Evolutionary conservation across 2,797 vertebrate genomes (phyloP).

Genomic region (Neostethus bicornis): DNA sequence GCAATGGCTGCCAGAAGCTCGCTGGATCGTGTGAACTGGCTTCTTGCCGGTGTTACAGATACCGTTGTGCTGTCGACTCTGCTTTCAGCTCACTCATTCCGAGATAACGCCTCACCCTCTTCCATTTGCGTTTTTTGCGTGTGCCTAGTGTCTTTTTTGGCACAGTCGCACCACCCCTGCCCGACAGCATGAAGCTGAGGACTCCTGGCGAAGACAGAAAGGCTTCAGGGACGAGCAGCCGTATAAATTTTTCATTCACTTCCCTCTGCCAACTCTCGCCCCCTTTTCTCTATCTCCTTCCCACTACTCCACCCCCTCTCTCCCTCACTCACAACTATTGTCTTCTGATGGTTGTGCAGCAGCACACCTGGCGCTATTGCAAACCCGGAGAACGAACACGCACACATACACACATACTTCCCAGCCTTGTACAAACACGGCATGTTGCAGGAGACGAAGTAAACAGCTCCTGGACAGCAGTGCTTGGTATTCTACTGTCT

Average conservation of each 20-base stretch:
- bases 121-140: conserved; percentile 13
- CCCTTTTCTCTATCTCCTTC: conserved; percentile 27
- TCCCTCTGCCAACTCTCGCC: conserved; percentile 51
- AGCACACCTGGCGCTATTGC: conserved; percentile 62
- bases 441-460: conserved; percentile 57
- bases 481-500: conserved; percentile 48
- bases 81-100: conserved; percentile 49
- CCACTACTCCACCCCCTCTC: conserved; percentile 32
- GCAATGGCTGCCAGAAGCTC: conserved; percentile 9
- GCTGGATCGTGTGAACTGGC: conserved; percentile 31
- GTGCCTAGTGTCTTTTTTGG: conserved; percentile 44
- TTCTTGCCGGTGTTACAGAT: conserved; percentile 45
- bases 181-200: conserved; percentile 70
- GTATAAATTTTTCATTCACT: conserved; percentile 80
- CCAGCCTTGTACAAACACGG: conserved; percentile 42
- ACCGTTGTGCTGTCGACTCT: conserved; percentile 47
- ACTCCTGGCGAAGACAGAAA: conserved; percentile 74
- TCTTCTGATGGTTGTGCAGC: conserved; percentile 52
- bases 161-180: conserved; percentile 60
- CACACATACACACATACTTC: conserved; percentile 33
- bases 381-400: conserved; percentile 51
- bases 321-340: conserved; percentile 51
- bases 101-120: conserved; percentile 49
- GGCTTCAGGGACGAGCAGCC: conserved; percentile 73
- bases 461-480: conserved; percentile 60